Evolutionary conservation across 2,113 vertebrate species (phyloP), one percentile per base, ranked within the genome.

Genomic region (Dissostichus mawsoni): DNA sequence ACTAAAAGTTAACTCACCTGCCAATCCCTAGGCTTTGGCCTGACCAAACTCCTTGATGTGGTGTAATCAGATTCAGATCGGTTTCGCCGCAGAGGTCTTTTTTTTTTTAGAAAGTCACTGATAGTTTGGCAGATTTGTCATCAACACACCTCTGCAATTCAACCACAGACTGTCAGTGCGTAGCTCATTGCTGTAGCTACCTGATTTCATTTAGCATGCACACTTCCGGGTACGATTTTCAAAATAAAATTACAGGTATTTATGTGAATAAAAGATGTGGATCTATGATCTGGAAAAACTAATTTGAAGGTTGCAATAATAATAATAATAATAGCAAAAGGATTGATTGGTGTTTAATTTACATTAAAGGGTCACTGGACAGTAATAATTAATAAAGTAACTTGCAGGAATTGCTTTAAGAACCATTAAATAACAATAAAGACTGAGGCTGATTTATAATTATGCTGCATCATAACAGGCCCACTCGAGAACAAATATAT

Each of bases 1-100:
- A 69, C 45, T 84, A 74, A 88, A 90, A 90, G 88, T 91, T 89
- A 2, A 88, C 87, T 91, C 69, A 92, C 90, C 84, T 61, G 71
- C 50, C 48, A 23, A 69, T 70, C 78, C 64, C 68, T 7, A 75
- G 70, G 78, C 72, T 83, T 18, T 58, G 55, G 59, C 80, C 89
- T 47, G 69, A 52, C 29, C 76, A 50, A 50, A 73, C 78, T 70
- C 70, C 61, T 8, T 47, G 59, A n/a, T 76, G 58, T 23, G 63
- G 69, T 66, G 75, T 11, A 18, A 11, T 67, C 53, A 25, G 9
- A 65, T 58, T 64, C 81, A 44, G 65, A n/a, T 74, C 11, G n/a
- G 5, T 45, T 80, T 57, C 29, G 59, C 50, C 44, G 14, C 23
- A 18, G 23, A 76, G 9, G 5, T 77, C 4, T 63, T 41, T 41